These are phyloP conservation scores for Smittia sp. DNA, from an alignment of 2,888 invertebrate species.

Conservation along the genomic window DNA sequence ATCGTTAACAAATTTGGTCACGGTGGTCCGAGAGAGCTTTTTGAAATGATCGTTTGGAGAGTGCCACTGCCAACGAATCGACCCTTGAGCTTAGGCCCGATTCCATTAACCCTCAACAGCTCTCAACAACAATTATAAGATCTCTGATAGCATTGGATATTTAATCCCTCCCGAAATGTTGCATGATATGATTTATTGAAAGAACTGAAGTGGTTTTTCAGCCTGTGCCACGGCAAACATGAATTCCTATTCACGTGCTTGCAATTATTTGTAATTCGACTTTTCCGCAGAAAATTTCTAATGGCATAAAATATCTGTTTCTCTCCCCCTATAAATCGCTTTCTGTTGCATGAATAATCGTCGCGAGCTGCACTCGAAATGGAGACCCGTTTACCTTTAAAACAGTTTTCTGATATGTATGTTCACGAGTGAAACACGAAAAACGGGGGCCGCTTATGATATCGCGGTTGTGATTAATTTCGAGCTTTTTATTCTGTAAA, in stretches of 20 bases:
- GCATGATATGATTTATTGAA: conserved; percentile 25
- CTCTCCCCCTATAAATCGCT: neutral
- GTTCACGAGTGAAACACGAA: neutral
- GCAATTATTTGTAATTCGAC: neutral
- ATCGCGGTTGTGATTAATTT: conserved; percentile 18
- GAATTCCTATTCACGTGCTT: conserved; percentile 8
- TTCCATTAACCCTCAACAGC: too few species aligned
- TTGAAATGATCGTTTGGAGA: too few species aligned
- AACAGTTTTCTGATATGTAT: conserved; percentile 24
- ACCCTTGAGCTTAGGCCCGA: too few species aligned
- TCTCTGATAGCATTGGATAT: neutral
- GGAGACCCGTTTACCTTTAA: conserved; percentile 26
- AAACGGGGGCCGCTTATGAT: conserved; percentile 1
- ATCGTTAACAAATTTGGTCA: too few species aligned
- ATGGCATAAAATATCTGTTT: neutral
- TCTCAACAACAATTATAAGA: too few species aligned
- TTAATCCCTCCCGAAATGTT: neutral
- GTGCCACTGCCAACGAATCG: too few species aligned
- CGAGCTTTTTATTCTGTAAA: neutral
- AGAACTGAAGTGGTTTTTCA: neutral
- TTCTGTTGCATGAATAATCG: conserved; percentile 3
- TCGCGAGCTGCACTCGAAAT: neutral
- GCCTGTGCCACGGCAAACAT: neutral
- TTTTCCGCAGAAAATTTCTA: conserved; percentile 17
- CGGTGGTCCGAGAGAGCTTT: too few species aligned